Conservation (phyloP, 1,140 invertebrate genomes). For the Leguminivora glycinivorella region DNA sequence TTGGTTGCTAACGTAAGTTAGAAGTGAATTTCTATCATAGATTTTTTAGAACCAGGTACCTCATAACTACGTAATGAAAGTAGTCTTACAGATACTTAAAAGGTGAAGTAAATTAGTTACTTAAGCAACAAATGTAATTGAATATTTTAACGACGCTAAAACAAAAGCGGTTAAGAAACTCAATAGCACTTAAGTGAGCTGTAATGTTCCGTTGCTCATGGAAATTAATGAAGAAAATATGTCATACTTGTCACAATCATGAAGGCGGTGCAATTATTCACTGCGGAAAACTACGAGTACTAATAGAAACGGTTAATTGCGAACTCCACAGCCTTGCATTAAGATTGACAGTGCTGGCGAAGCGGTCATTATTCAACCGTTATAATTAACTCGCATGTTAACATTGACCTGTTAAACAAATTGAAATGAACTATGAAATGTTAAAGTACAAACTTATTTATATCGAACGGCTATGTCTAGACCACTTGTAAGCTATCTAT, state of each 20-base stretch:
- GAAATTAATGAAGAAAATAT: slow-evolving; percentile 15
- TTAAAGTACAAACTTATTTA: slow-evolving; percentile 23
- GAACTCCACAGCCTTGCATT: slow-evolving; percentile 36
- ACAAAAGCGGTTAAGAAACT: not conserved
- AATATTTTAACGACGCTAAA: not conserved
- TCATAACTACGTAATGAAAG: not conserved
- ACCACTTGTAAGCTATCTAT: slow-evolving; percentile 5
- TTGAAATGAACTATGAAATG: slow-evolving; percentile 29
- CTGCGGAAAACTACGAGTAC: slow-evolving; percentile 42
- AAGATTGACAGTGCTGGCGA: slow-evolving; percentile 40
- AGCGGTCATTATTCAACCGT: slow-evolving; percentile 39
- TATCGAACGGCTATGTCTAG: not conserved
- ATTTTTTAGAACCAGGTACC: not conserved
- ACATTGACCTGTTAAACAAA: slow-evolving; percentile 42
- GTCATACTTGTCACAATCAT: slow-evolving; percentile 15
- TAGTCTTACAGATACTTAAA: not conserved
- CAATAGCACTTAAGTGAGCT: not conserved
- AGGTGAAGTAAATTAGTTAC: not conserved
- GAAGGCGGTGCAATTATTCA: slow-evolving; percentile 17
- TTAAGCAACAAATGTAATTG: not conserved
- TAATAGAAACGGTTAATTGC: slow-evolving; percentile 32
- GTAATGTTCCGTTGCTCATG: not conserved
- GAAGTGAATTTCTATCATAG: not conserved
- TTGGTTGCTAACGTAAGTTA: slow-evolving; percentile 11
- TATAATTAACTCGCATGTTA: slow-evolving; percentile 46